These are phyloP conservation scores for Noctilio leporinus DNA, from an alignment of 2,113 vertebrate genomes.

Conservation along the genomic window DNA sequence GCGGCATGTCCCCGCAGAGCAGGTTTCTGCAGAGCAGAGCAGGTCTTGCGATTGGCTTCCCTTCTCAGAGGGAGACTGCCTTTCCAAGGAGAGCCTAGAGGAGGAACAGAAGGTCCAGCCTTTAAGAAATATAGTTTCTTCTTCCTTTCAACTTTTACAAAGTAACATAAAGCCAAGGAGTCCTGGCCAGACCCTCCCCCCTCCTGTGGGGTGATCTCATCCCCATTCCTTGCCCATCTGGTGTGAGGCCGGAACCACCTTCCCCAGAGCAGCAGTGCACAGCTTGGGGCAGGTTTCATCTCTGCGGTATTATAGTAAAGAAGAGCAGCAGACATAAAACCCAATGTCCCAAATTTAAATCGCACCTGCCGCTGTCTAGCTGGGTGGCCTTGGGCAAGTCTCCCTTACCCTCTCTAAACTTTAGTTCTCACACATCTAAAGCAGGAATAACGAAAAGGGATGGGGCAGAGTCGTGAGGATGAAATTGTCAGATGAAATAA, in stretches of 20 bases:
- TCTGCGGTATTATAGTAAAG: rapidly evolving
- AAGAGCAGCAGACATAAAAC: not conserved
- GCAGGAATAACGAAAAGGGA: not conserved
- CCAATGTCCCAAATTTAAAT: not conserved
- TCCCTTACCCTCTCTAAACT: not conserved
- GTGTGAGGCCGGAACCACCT: not conserved
- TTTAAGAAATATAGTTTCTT: not conserved
- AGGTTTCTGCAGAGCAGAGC: not conserved
- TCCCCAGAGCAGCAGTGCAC: not conserved
- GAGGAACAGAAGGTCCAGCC: not conserved
- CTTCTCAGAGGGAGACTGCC: not conserved
- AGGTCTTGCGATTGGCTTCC: not conserved
- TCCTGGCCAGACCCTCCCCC: not conserved
- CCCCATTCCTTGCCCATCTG: not conserved
- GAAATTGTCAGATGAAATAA: not conserved
- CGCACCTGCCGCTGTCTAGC: not conserved
- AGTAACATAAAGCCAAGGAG: not conserved
- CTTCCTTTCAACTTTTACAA: not conserved
- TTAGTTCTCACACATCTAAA: not conserved
- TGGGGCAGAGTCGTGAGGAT: not conserved
- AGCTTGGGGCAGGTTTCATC: not conserved
- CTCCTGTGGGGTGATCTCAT: not conserved
- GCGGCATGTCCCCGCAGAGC: not conserved
- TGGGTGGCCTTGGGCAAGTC: not conserved
- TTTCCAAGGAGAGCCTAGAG: not conserved